Evolutionary conservation across 2,888 invertebrate genomes (phyloP).

Genomic region (Phania funesta): DNA sequence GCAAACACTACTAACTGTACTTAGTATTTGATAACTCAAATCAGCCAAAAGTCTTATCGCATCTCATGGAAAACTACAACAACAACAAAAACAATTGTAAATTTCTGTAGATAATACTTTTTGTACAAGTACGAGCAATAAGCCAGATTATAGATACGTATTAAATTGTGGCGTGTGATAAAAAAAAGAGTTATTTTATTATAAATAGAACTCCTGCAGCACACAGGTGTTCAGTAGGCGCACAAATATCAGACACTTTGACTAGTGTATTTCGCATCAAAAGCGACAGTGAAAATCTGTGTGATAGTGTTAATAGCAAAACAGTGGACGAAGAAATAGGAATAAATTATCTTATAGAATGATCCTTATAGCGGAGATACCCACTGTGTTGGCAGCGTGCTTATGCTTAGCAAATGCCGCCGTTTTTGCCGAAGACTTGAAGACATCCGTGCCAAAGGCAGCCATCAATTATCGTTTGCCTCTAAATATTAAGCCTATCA

Average conservation of each 20-base stretch:
- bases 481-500: constrained; percentile 80
- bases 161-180: neutral
- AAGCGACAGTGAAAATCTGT: constrained; percentile 18
- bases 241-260: constrained; percentile 53
- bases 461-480: constrained; percentile 73
- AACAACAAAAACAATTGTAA: neutral
- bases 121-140: neutral
- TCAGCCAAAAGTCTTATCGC: constrained; percentile 47
- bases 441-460: constrained; percentile 39
- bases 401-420: constrained; percentile 66
- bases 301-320: neutral
- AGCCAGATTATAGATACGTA: neutral
- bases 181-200: constrained; percentile 32
- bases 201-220: constrained; percentile 66
- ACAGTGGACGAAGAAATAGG: neutral
- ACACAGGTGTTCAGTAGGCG: constrained; percentile 65
- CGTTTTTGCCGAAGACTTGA: constrained; percentile 61
- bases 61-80: constrained; percentile 27
- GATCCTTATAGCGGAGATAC: neutral
- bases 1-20: neutral
- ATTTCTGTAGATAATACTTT: constrained; percentile 28
- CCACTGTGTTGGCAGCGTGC: constrained; percentile 68
- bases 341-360: constrained; percentile 39
- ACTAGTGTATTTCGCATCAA: neutral
- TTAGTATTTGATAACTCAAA: neutral